Base-by-base conservation (phyloP, 2,888 invertebrate genomes). In the Lasius fuliginosus region DNA sequence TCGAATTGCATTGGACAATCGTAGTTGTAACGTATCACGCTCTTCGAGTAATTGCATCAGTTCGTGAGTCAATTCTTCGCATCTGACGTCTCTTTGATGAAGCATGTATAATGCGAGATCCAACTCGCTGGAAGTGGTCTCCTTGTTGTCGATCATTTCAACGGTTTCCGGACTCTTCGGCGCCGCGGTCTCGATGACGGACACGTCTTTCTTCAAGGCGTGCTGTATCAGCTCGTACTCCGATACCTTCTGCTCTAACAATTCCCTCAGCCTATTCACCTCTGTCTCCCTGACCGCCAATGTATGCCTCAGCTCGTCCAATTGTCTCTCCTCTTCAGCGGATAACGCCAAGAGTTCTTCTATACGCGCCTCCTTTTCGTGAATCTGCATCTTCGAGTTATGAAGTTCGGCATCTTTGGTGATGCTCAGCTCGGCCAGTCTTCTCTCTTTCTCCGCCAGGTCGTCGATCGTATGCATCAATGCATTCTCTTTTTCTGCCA, bases 31-130 rank as follows among this genome's bases (percentile, higher is more conserved):
- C 0, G 97, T 97, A 92, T 98, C 98, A 77, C 98, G 96, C 94
- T 98, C 98, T 94, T 98, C 98, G 68, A 98, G 95, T 67, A 98
- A 95, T 92, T 96, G 97, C 88, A 97, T 97, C 75, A 98, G 95
- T 94, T 98, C 98, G 92, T 97, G 96, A 0, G 98, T 98, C 84
- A 98, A 95, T 94, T 98, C 98, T 92, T 98, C 98, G 93, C 98
- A 98, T 0, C 98, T 96, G 84, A 98, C 97, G 90, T 98, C 98
- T 87, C 98, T 96, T 92, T 98, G 98, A 94, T 98, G 98, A 75
- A 98, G 95, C 97, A 98, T 97, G 92, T 98, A 98, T 62, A 98
- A 94, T 0, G 98, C 98, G 75, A 98, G 95, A 92, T 98, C 98
- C 76, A 98, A 95, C 94, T 98, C 98, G 74, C 91, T 93, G 1